phyloP scores from a whole-genome alignment of 2,888 invertebrate genomes.

The Leptinotarsa juncta region DNA sequence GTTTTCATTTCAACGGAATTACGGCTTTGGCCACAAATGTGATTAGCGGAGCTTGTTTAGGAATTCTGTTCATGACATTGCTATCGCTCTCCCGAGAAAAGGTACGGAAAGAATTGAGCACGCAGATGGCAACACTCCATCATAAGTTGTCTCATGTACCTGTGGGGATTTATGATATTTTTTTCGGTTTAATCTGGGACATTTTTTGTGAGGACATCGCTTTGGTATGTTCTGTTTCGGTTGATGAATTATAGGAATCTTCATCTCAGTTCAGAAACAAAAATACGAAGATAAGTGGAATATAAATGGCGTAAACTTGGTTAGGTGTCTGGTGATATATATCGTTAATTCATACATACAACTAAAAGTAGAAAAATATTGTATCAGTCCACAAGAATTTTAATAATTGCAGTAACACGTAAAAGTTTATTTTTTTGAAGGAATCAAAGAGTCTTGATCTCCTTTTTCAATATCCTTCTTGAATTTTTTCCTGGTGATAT shows the following conservation, averaged over 20 bases:
- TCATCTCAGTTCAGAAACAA: no score
- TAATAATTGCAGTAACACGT: no score
- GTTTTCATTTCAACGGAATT: constrained; percentile 61
- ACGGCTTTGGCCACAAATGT: constrained; percentile 59
- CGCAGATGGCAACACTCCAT: constrained; percentile 47
- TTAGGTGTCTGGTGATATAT: no score
- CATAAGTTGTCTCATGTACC: constrained; percentile 59
- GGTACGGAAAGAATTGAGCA: constrained; percentile 48
- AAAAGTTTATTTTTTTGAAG: no score
- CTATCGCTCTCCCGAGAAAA: constrained; percentile 55
- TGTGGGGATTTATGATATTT: constrained; percentile 59
- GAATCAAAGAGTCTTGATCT: no score
- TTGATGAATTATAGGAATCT: neutral
- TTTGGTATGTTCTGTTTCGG: neutral
- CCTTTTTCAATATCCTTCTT: no score
- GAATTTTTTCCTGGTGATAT: no score
- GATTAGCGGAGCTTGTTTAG: constrained; percentile 63
- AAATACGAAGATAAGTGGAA: no score
- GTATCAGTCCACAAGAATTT: no score
- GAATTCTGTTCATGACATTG: constrained; percentile 58
- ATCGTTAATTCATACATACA: no score
- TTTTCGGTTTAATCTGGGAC: constrained; percentile 48
- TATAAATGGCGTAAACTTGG: no score
- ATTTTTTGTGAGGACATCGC: neutral
- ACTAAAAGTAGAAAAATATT: no score